These are phyloP conservation scores for Hetaerina titia DNA, from an alignment of 2,888 invertebrate species.

Conservation along the genomic window DNA sequence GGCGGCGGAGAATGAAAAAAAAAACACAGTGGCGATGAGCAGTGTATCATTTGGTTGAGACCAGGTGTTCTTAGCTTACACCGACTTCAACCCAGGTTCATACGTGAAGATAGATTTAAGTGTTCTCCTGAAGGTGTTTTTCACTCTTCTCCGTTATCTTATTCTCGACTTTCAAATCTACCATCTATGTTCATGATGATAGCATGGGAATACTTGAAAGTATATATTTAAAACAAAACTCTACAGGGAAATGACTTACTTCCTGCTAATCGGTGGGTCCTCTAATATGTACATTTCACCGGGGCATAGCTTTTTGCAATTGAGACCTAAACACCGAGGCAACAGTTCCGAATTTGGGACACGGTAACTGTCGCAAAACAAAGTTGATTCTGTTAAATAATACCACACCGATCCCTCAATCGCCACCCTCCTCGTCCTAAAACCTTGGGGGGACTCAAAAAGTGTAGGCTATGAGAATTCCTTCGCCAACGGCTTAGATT, in stretches of 20 bases:
- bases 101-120: background rate
- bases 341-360: background rate
- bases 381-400: too few relatives aligned
- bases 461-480: too few relatives aligned
- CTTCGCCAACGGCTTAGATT: too few relatives aligned
- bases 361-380: background rate
- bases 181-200: background rate
- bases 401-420: too few relatives aligned
- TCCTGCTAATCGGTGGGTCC: background rate
- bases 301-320: background rate
- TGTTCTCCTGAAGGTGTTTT: background rate
- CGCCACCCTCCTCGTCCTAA: too few relatives aligned
- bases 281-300: background rate
- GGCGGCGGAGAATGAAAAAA: background rate
- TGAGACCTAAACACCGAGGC: background rate
- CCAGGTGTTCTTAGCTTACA: background rate
- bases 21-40: background rate
- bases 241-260: background rate
- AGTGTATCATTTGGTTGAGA: background rate
- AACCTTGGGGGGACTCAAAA: too few relatives aligned
- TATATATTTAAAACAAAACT: background rate
- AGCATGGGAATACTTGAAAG: background rate
- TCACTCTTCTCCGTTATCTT: background rate
- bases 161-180: background rate
- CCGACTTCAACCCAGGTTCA: background rate